Evolutionary conservation across 2,888 invertebrate genomes (phyloP).

Genomic region (Melieria picta): DNA sequence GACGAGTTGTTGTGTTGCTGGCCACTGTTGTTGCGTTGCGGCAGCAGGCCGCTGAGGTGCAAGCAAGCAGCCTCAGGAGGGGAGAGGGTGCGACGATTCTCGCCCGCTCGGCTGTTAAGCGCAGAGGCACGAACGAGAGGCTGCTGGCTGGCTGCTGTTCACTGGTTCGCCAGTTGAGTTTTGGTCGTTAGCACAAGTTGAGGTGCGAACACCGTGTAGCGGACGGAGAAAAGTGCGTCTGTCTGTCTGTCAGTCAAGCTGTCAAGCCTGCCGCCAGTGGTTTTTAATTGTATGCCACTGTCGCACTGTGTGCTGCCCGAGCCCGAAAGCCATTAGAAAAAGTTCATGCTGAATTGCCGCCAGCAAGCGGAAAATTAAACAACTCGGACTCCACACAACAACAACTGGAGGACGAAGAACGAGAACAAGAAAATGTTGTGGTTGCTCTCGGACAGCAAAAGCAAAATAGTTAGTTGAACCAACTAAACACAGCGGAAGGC

Average conservation of each 20-base stretch:
- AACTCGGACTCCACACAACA: too few species aligned
- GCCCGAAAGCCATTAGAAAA: background rate
- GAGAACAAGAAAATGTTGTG: background rate
- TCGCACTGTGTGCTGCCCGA: background rate
- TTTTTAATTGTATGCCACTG: background rate
- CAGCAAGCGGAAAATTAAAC: too few species aligned
- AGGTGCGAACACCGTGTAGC: slow-evolving; percentile 49
- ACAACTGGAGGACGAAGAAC: background rate
- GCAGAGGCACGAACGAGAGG: background rate
- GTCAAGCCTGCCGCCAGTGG: slow-evolving; percentile 14
- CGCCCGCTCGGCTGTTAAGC: background rate
- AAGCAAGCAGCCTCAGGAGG: too few species aligned
- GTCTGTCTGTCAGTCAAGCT: slow-evolving; percentile 19
- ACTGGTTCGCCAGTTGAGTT: slow-evolving; percentile 57
- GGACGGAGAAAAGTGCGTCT: slow-evolving; percentile 25
- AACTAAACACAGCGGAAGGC: background rate
- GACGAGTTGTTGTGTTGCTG: too few species aligned
- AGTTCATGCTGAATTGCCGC: background rate
- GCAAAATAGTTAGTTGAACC: background rate
- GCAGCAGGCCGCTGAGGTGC: too few species aligned
- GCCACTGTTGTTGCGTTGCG: too few species aligned
- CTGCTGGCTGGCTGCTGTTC: background rate
- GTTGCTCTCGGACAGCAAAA: too few species aligned
- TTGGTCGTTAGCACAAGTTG: slow-evolving; percentile 59
- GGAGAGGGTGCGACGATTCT: background rate